phyloP scores from a whole-genome alignment of 2,113 vertebrate species.

The Platycercus adscitus region DNA sequence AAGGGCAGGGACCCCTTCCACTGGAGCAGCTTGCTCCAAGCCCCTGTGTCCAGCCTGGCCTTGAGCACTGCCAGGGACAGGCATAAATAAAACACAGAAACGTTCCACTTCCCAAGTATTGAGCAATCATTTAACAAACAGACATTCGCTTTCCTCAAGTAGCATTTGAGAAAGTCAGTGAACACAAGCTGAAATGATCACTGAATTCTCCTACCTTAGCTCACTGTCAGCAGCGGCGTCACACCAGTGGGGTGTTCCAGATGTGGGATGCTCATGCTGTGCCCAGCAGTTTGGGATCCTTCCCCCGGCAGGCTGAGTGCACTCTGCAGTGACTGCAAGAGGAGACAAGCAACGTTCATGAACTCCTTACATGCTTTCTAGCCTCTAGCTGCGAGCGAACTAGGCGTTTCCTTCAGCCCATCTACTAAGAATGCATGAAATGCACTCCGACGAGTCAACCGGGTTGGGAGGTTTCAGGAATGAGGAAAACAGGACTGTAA shows the following conservation, averaged over 20 bases:
- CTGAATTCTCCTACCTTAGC: constrained; percentile 66
- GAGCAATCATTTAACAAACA: neutral
- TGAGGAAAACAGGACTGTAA: constrained; percentile 73
- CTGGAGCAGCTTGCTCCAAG: neutral
- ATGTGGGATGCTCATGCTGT: neutral
- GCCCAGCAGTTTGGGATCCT: neutral
- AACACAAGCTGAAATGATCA: neutral
- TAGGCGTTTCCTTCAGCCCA: constrained; percentile 79
- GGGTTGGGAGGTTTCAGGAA: constrained; percentile 80
- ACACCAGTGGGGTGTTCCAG: neutral
- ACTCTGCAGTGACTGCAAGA: neutral
- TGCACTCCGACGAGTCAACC: constrained; percentile 81
- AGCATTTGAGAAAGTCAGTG: neutral
- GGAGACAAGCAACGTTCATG: constrained; percentile 9
- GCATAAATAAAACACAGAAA: neutral
- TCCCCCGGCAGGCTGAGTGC: neutral
- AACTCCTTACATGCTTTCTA: constrained; percentile 61
- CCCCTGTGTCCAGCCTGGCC: neutral
- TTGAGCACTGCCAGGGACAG: neutral
- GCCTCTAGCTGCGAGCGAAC: constrained; percentile 57
- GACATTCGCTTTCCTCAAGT: neutral
- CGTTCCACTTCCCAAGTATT: neutral
- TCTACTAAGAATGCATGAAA: constrained; percentile 83
- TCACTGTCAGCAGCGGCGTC: neutral
- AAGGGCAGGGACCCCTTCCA: neutral